Percentiles rank a stretch among this genome's conserved stretches.
Conservation (phyloP, 2,113 vertebrate species). For the Seriola rivoliana region DNA sequence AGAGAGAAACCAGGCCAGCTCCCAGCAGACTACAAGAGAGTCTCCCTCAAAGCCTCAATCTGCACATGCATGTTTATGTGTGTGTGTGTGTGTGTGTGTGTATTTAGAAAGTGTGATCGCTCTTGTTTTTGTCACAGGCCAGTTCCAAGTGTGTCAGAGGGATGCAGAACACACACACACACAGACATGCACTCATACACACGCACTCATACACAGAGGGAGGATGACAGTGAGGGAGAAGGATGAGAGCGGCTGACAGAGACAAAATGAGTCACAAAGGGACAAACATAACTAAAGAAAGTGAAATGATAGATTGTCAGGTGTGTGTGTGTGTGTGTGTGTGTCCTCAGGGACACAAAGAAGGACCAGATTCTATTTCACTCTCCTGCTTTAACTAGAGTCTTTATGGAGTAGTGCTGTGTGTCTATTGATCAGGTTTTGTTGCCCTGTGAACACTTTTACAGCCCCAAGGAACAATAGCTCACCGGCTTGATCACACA, state of each 20-base stretch:
- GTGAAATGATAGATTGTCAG: constrained; percentile 58
- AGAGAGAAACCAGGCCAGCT: constrained; percentile 75
- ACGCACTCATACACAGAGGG: neutral
- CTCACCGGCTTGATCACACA: constrained; percentile 55
- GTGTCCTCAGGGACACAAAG: constrained; percentile 44
- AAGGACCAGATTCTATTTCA: constrained; percentile 52
- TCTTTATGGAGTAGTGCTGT: constrained; percentile 63
- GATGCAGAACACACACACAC: constrained; percentile 26
- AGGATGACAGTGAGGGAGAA: constrained; percentile 35
- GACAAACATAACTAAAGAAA: constrained; percentile 50
- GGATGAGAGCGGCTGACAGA: constrained; percentile 55
- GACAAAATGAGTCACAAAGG: constrained; percentile 69
- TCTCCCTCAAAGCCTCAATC: constrained; percentile 39
- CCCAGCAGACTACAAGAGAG: constrained; percentile 60
- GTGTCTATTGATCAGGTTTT: constrained; percentile 71
- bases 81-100: constrained; percentile 11
- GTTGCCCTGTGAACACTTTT: constrained; percentile 73
- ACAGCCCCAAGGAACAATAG: constrained; percentile 59
- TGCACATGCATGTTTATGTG: constrained; percentile 29
- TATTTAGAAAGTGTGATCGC: constrained; percentile 39
- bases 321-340: constrained; percentile 47
- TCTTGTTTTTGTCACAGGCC: constrained; percentile 56
- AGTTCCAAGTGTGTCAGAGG: constrained; percentile 61
- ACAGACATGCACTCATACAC: neutral
- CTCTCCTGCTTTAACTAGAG: constrained; percentile 58